Base-by-base conservation (phyloP, 2,113 vertebrate genomes). In the Pedetes capensis region DNA sequence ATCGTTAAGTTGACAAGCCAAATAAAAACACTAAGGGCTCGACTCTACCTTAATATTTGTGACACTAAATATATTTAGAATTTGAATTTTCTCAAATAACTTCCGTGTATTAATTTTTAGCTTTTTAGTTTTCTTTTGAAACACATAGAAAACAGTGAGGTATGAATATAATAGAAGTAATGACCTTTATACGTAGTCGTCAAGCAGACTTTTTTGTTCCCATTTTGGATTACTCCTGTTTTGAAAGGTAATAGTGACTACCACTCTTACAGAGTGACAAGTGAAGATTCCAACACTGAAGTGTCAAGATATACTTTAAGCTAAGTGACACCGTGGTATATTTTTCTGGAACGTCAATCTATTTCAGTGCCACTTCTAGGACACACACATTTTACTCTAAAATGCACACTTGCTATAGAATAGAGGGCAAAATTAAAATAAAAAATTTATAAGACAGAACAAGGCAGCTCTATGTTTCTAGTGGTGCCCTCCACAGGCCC, bases 401-500 rank as follows among this genome's bases (percentile, higher is more conserved):
- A 87, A 75, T 42, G 81, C 74, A 86, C 11, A 78, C 8, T 55
- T 74, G 25, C 34, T 82, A 55, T 10, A 32, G 13, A 68, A 14
- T 53, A 59, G 25, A 87, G 37, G 47, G 39, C 17, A 91, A 86
- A 94, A 47, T 61, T 68, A 68, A 90, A 86, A 86, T 86, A 86
- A 51, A 88, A 78, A 66, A 86, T 72, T 61, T 61, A 59, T 32
- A 90, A 44, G 34, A 57, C 22, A 85, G n/a, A 94, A 69, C 14
- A 57, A 37, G 37, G 68, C 32, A 61, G 2, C 55, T 59, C 47
- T 25, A 23, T 32, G 49, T 66, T 79, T 86, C 49, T 68, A 25
- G 20, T 29, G 5, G 10, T 44, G 16, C 61, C 14, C 37, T 71
- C 32, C 32, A 44, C 23, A 37, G 39, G 22, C 6, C 39, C 23